Percentiles rank a stretch among this genome's conserved stretches.
These are phyloP conservation scores for Phaonia tiefii DNA, from an alignment of 2,888 invertebrate genomes.

Conservation along the genomic window DNA sequence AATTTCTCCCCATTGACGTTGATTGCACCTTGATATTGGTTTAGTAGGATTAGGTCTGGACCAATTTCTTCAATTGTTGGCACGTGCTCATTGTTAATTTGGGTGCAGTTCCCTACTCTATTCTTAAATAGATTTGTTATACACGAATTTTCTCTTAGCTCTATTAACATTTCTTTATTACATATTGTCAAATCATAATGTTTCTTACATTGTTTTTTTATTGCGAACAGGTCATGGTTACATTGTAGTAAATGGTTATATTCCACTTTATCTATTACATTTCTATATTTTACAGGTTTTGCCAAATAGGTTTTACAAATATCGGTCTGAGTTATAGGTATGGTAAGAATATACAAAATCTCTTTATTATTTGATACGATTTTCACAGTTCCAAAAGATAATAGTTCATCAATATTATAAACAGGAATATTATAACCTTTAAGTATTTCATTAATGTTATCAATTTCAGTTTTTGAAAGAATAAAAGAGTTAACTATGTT, in stretches of 20 bases:
- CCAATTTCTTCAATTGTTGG: conserved; percentile 23
- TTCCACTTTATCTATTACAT: background rate
- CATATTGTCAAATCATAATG: conserved; percentile 29
- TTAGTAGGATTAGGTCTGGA: conserved; percentile 6
- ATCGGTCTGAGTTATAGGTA: background rate
- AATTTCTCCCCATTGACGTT: background rate
- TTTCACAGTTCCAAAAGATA: too few species aligned
- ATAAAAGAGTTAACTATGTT: background rate
- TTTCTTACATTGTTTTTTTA: conserved; percentile 9
- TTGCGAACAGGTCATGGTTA: conserved; percentile 3
- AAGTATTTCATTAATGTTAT: too few species aligned
- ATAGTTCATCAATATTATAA: too few species aligned
- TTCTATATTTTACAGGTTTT: conserved; percentile 10
- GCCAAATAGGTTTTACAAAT: background rate
- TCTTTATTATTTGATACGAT: too few species aligned
- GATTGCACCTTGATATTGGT: conserved; percentile 21
- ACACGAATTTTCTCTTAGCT: conserved; percentile 1
- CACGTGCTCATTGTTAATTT: background rate
- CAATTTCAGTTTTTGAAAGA: too few species aligned
- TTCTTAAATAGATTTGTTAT: conserved; percentile 18
- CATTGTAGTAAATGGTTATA: background rate
- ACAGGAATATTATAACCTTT: too few species aligned
- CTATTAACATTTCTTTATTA: conserved; percentile 20
- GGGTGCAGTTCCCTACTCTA: conserved; percentile 1
- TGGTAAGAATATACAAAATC: too few species aligned